A percentile compares a stretch with the other conserved stretches of the same genome.
Evolutionary conservation across 2,113 vertebrate genomes (phyloP).

Genomic region (Miniopterus natalensis): DNA sequence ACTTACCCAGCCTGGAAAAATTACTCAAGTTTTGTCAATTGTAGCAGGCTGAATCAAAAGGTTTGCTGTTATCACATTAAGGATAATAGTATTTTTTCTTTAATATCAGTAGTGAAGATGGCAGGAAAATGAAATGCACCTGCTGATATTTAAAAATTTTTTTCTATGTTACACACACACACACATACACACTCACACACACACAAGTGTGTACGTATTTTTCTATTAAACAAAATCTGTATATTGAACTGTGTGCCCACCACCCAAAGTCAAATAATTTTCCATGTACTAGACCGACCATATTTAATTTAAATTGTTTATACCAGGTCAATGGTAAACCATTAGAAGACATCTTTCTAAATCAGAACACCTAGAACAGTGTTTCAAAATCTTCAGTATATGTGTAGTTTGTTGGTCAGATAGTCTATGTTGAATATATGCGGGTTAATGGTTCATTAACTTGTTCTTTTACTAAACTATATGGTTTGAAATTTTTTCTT

Average conservation of each 20-base stretch:
- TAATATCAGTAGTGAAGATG: not conserved
- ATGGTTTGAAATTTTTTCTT: not conserved
- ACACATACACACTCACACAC: not conserved
- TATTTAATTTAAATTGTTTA: not conserved
- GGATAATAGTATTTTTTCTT: not conserved
- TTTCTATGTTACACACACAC: not conserved
- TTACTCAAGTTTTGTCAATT: constrained; percentile 65
- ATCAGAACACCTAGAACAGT: not conserved
- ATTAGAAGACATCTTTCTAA: not conserved
- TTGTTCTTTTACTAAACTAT: not conserved
- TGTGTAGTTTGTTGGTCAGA: not conserved
- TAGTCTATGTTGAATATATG: not conserved
- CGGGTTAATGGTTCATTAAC: not conserved
- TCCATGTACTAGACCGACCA: not conserved
- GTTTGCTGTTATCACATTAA: constrained; percentile 9
- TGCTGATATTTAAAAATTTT: not conserved
- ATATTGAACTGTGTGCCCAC: not conserved
- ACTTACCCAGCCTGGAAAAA: constrained; percentile 38
- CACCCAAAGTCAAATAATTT: not conserved
- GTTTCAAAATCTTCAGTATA: not conserved
- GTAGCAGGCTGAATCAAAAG: constrained; percentile 59
- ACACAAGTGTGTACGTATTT: not conserved
- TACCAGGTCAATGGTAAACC: not conserved
- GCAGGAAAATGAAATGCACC: not conserved
- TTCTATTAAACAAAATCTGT: not conserved